Conservation (phyloP, 2,113 vertebrate genomes). For the Microtus montanus region DNA sequence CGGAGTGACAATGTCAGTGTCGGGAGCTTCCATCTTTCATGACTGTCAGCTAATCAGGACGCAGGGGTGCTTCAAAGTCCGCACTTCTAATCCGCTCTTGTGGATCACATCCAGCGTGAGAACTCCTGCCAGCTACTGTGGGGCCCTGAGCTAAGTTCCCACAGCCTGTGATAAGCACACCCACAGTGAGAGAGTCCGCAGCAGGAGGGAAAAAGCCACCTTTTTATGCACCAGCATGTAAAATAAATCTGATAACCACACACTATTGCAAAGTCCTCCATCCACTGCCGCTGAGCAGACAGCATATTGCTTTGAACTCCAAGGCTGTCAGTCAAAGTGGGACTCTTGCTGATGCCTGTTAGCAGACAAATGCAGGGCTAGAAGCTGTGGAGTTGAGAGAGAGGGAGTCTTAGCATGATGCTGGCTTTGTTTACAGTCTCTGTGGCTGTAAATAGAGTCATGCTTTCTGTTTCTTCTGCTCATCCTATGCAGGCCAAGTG, state of each 20-base stretch:
- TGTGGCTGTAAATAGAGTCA: neutral
- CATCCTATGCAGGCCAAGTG: neutral
- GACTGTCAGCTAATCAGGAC: slow-evolving; percentile 80
- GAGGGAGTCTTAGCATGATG: neutral
- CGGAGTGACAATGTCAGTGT: slow-evolving; percentile 78
- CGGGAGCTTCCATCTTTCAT: slow-evolving; percentile 80
- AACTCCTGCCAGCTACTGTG: slow-evolving; percentile 65
- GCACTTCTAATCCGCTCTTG: slow-evolving; percentile 73
- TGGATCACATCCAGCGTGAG: slow-evolving; percentile 74
- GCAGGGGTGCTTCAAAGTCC: slow-evolving; percentile 75
- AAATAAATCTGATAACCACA: slow-evolving; percentile 59
- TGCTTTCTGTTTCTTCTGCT: neutral
- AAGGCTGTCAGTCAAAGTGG: slow-evolving; percentile 15
- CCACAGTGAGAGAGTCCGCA: slow-evolving; percentile 52
- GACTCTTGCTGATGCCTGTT: neutral
- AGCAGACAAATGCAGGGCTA: neutral
- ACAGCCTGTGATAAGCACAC: slow-evolving; percentile 41
- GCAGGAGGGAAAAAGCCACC: neutral
- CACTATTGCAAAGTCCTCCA: slow-evolving; percentile 23
- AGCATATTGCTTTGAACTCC: slow-evolving; percentile 38
- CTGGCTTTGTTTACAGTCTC: neutral
- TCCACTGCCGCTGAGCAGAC: slow-evolving; percentile 46
- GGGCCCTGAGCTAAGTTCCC: slow-evolving; percentile 56
- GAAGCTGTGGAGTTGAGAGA: slow-evolving; percentile 5
- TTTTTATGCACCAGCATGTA: slow-evolving; percentile 64